Base-by-base conservation (phyloP, 2,113 vertebrate genomes). In the Himantopus leucocephalus region DNA sequence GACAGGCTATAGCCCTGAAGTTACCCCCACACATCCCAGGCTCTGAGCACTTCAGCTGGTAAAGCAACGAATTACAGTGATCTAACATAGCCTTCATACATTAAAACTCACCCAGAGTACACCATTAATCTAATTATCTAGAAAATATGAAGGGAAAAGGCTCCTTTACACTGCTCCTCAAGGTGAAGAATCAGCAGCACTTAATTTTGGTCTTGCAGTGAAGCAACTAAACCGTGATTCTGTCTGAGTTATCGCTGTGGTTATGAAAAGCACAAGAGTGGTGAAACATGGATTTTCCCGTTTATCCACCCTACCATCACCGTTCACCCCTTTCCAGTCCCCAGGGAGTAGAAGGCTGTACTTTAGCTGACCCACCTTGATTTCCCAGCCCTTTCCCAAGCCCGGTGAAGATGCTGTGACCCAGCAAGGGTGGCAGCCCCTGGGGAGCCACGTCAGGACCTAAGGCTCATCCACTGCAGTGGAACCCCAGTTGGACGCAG, bases 141-240 rank as follows among this genome's bases (percentile, higher is more conserved):
- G 88, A 37, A 95, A 90, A 83, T 6, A 74, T 16, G 64, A 77
- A 67, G 59, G 74, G 30, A 85, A 94, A 53, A 91, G 56, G 12
- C 79, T 90, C 80, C 75, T 92, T 81, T n/a, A 47, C 0, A 0
- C 60, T 45, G 74, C 85, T 93, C 7, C 77, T 94, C 77, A 39
- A 84, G 80, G 81, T 90, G 90, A 93, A 73, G 93, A 75, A 92
- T 77, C 88, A 45, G 60, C 90, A 85, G 53, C 52, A 15, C 45
- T 72, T 90, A 21, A 73, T 85, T 66, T 26, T 75, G 58, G 43
- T 94, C 56, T 62, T 56, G 60, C 67, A 85, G 86, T 3, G 21
- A 78, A 92, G 85, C 60, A 81, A 58, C 80, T 45, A 59, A 89
- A 68, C 71, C 5, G 6, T 15, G 29, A 55, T 73, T 97, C 85